Evolutionary conservation across 2,888 invertebrate species (phyloP).

Genomic region (Lasioglossum lativentre): DNA sequence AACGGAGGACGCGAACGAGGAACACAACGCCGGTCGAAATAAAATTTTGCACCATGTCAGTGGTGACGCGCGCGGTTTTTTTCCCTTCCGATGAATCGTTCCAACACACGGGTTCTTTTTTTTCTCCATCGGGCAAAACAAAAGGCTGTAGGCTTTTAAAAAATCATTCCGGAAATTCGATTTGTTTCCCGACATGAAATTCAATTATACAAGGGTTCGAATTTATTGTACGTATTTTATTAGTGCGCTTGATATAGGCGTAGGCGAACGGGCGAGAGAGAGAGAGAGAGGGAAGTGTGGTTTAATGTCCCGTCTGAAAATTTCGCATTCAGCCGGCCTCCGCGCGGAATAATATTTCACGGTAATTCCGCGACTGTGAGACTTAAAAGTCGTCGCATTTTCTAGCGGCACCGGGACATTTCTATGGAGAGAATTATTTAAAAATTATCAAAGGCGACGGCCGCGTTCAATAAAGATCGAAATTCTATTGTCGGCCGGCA

Average conservation of each 20-base stretch:
- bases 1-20: not conserved
- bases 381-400: conserved; percentile 29
- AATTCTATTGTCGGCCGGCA: conserved; percentile 46
- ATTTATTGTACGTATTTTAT: conserved; percentile 19
- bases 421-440: conserved; percentile 36
- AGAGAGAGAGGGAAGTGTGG: not conserved
- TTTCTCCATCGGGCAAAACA: not conserved
- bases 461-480: conserved; percentile 48
- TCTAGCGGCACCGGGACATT: conserved; percentile 33
- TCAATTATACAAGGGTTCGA: not conserved
- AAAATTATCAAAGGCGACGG: conserved; percentile 39
- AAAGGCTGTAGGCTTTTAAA: not conserved
- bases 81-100: not conserved
- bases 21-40: not conserved
- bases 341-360: conserved; percentile 24
- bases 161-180: not conserved
- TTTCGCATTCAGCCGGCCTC: not conserved
- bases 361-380: conserved; percentile 16
- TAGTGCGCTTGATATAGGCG: not conserved
- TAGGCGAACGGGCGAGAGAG: not conserved
- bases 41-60: not conserved
- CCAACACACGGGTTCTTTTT: not conserved
- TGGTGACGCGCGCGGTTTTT: not conserved
- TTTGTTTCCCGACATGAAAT: not conserved
- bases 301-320: conserved; percentile 23